Conservation (phyloP, 37 sponge, comb jelly and placozoan genomes). For the Aplysina aerophoba region DNA sequence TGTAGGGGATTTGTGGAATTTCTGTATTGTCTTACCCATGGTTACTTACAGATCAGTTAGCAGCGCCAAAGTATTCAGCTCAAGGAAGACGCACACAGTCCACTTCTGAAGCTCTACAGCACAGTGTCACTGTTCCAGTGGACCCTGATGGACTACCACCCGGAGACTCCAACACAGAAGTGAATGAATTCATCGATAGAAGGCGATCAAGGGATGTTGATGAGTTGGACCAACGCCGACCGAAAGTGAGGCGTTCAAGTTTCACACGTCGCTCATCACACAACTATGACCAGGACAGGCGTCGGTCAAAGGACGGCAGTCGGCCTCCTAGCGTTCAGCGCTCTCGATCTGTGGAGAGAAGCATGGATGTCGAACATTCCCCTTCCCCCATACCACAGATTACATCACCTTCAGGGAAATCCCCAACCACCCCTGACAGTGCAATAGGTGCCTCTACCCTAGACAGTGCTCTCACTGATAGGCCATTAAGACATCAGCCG, state of each 20-base stretch:
- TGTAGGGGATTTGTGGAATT: too few species aligned
- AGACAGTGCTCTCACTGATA: background rate
- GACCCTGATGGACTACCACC: too few species aligned
- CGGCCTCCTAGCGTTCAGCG: background rate
- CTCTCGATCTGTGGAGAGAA: background rate
- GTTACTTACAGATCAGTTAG: too few species aligned
- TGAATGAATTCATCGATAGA: too few species aligned
- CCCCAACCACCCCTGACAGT: constrained; percentile 1
- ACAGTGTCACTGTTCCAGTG: background rate
- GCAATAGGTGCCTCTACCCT: background rate
- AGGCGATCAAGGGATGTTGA: background rate
- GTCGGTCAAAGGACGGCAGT: background rate
- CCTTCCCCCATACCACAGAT: background rate
- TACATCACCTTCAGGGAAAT: background rate
- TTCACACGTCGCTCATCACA: background rate
- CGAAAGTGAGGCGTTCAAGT: background rate
- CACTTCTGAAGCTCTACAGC: background rate
- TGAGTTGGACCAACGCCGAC: background rate
- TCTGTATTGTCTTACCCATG: too few species aligned
- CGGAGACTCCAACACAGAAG: too few species aligned
- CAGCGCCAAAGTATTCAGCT: background rate
- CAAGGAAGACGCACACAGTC: constrained; percentile 14
- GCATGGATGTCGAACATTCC: background rate
- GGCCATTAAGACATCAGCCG: background rate
- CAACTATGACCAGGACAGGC: constrained; percentile 21